Conservation (phyloP, 2,113 vertebrate species). For the Connochaetes taurinus region DNA sequence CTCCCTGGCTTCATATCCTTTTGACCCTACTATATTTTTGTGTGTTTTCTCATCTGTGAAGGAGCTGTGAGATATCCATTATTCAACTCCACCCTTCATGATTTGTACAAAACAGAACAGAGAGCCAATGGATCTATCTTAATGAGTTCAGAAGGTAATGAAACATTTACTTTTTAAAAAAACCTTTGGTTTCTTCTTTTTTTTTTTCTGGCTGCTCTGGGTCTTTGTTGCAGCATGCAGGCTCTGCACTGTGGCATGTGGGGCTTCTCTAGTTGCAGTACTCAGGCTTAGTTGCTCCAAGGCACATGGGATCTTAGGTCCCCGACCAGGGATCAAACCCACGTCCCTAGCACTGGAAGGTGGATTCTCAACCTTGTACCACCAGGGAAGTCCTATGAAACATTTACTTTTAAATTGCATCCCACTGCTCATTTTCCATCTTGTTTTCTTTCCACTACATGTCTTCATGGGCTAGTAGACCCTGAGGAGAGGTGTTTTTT, state of each 20-base stretch:
- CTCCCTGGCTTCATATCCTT: background rate
- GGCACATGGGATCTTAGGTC: background rate
- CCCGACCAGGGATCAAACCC: background rate
- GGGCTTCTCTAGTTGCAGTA: background rate
- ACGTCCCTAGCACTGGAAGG: background rate
- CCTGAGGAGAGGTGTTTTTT: background rate
- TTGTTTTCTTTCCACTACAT: background rate
- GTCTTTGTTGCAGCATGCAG: background rate
- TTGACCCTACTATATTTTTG: background rate
- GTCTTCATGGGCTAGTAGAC: background rate
- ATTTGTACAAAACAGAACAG: background rate
- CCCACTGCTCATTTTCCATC: background rate
- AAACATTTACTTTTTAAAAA: background rate
- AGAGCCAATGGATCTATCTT: background rate
- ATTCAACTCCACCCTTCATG: background rate
- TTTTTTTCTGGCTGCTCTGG: background rate
- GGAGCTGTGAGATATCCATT: background rate
- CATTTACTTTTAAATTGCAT: background rate
- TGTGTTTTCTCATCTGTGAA: background rate
- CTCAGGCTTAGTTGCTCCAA: background rate
- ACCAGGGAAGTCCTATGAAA: background rate
- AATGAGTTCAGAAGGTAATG: background rate
- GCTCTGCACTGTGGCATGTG: background rate
- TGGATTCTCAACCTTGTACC: background rate
- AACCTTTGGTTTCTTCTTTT: background rate